Evolutionary conservation across 2,113 vertebrate species (phyloP), one percentile per base, ranked within the genome.

Genomic region (Polypterus bichir): DNA sequence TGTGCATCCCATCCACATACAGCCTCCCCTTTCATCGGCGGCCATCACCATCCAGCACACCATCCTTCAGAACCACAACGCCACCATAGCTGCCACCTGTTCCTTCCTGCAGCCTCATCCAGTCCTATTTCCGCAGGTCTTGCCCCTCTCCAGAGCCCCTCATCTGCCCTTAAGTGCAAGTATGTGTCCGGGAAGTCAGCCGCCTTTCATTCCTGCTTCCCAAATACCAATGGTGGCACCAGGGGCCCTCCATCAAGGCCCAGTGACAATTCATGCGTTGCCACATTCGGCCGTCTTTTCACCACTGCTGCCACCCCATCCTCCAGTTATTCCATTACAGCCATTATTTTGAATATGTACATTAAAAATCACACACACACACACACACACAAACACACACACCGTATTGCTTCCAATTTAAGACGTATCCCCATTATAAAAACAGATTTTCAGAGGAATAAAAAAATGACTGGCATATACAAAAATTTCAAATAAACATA

Each of bases 11-110:
- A 46, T 86, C 59, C 76, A 85, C 47, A 64, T 85, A 73, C 78
- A 77, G 57, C 79, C 80, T 0, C 81, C 87, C 3, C 59, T 90
- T 1, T 69, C 84, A 64, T 86, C 87, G 69, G 80, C 84, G 75
- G 88, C 91, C 0, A 75, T 92, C 4, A 83, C 87, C 0, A 80
- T 91, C 66, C 87, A 86, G 4, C 89, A 85, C 74, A 82, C 88
- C 1, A 62, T 92, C 59, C 70, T 90, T 3, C 91, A 90, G 67
- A 89, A 89, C 44, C 88, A 85, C 0, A 64, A 73, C 3, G 72
- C 77, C 1, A 68, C 73, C 0, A 66, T 73, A 27, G 76, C 75
- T 0, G 78, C 80, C 0, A 66, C 81, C 76, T 0, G 69, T 71
- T 0, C 70, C 73, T 0, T 88, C 44, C 80, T 91, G 7, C 85